Evolutionary conservation across 2,888 invertebrate species (phyloP).

Genomic region (Drosophila leonis): DNA sequence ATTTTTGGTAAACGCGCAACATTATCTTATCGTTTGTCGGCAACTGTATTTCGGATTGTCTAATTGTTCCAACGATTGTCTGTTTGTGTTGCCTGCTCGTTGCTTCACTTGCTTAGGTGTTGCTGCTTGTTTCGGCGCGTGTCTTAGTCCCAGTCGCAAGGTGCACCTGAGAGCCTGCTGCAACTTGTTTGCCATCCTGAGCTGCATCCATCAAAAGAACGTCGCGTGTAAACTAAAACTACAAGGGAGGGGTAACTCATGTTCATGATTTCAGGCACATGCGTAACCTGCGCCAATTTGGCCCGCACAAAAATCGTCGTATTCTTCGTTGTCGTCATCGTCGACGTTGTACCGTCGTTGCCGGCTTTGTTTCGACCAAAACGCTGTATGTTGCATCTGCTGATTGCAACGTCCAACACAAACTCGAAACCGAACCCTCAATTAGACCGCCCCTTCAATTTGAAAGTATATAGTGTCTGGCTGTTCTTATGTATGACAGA

Average conservation of each 20-base stretch:
- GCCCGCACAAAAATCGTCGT: slow-evolving; percentile 52
- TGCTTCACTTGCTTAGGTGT: slow-evolving; percentile 26
- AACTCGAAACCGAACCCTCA: slow-evolving; percentile 64
- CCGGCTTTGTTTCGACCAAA: slow-evolving; percentile 40
- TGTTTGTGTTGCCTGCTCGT: slow-evolving; percentile 31
- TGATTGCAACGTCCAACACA: slow-evolving; percentile 60
- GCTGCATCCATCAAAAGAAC: slow-evolving; percentile 66
- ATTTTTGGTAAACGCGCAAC: slow-evolving; percentile 44
- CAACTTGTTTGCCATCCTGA: slow-evolving; percentile 52
- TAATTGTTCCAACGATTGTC: slow-evolving; percentile 59
- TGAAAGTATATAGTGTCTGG: slow-evolving; percentile 48
- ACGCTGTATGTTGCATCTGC: slow-evolving; percentile 75
- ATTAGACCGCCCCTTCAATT: slow-evolving; percentile 83
- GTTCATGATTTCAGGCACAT: slow-evolving; percentile 72
- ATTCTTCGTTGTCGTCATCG: slow-evolving; percentile 25
- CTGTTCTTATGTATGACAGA: slow-evolving; percentile 12
- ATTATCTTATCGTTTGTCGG: slow-evolving; percentile 74
- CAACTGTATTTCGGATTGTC: slow-evolving; percentile 65
- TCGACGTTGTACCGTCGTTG: slow-evolving; percentile 19
- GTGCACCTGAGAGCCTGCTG: slow-evolving; percentile 66
- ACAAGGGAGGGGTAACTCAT: slow-evolving; percentile 36
- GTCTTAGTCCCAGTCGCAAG: slow-evolving; percentile 58
- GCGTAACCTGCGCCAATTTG: slow-evolving; percentile 81
- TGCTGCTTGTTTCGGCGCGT: slow-evolving; percentile 43
- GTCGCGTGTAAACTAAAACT: slow-evolving; percentile 60